phyloP scores from a whole-genome alignment of 2,113 vertebrate species.

The Eubucco bourcierii region DNA sequence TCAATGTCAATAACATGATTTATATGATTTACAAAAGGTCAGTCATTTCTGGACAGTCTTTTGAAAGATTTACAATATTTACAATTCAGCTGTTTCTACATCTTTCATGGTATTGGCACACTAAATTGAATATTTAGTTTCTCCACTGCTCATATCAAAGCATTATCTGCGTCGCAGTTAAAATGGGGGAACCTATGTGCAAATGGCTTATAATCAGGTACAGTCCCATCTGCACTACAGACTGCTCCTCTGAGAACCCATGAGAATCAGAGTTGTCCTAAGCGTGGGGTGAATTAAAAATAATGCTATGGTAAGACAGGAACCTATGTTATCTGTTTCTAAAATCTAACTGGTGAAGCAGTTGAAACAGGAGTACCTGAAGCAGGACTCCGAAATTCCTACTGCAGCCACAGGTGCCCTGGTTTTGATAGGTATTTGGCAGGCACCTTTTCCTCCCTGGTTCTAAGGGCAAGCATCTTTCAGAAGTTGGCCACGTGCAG shows the following conservation, averaged over 20 bases:
- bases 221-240: not conserved
- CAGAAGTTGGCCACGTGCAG: not conserved
- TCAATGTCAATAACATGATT: not conserved
- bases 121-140: not conserved
- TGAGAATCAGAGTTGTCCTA: not conserved
- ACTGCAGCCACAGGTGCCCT: not conserved
- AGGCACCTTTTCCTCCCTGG: not conserved
- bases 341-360: not conserved
- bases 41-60: slow-evolving; percentile 4
- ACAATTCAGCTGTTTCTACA: not conserved
- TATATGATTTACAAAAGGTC: slow-evolving; percentile 38
- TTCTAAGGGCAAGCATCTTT: not conserved
- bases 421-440: not conserved
- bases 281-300: not conserved
- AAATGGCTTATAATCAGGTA: not conserved
- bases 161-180: not conserved
- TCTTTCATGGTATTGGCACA: not conserved
- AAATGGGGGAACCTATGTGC: not conserved
- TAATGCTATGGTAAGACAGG: not conserved
- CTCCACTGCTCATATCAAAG: not conserved
- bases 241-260: not conserved
- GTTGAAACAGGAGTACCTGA: not conserved
- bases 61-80: not conserved
- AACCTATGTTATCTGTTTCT: not conserved
- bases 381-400: not conserved